These are phyloP conservation scores for Drosophila subsilvestris DNA, from an alignment of 2,888 invertebrate species.

Conservation along the genomic window DNA sequence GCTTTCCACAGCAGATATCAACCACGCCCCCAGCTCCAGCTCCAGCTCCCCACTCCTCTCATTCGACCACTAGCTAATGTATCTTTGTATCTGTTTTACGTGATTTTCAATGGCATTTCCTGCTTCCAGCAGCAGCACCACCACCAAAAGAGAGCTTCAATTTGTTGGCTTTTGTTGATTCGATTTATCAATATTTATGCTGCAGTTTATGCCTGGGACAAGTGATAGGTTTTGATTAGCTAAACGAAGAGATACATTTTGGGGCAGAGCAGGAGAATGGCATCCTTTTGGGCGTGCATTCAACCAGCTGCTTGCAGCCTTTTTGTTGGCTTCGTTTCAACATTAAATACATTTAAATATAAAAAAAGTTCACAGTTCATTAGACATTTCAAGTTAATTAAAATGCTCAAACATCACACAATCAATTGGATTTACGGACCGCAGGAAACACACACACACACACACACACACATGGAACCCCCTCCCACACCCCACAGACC, in stretches of 20 bases:
- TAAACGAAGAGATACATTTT: not conserved
- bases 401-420: constrained; percentile 32
- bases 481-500: too few species aligned
- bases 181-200: constrained; percentile 1
- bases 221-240: not conserved
- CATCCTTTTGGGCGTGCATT: too few species aligned
- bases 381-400: constrained; percentile 53
- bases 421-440: constrained; percentile 51
- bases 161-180: constrained; percentile 29
- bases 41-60: not conserved
- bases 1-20: constrained; percentile 40
- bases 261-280: not conserved
- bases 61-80: not conserved
- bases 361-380: constrained; percentile 3
- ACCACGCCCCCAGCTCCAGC: too few species aligned
- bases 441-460: not conserved
- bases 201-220: not conserved
- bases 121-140: constrained; percentile 53
- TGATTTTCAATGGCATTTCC: constrained; percentile 73
- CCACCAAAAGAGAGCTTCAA: not conserved
- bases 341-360: not conserved
- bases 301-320: not conserved
- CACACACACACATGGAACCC: constrained; percentile 3
- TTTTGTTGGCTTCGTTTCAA: not conserved
- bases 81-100: constrained; percentile 48